Evolutionary conservation across 1,140 invertebrate species (phyloP), one percentile per base, ranked within the genome.

Genomic region (Asobara japonica): DNA sequence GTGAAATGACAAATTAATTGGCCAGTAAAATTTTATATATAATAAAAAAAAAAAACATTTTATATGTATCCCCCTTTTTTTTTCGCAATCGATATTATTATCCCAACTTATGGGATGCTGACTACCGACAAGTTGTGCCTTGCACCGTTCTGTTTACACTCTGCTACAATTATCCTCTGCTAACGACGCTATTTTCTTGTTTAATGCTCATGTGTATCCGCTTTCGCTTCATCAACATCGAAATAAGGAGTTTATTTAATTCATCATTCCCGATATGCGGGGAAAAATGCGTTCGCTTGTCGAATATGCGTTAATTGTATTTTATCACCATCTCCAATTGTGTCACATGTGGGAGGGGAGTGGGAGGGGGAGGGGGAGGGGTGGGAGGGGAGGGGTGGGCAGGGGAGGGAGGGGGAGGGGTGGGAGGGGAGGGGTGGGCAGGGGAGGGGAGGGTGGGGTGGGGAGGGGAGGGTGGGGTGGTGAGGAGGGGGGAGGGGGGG

Each of bases 211-310:
- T 25, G 25, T 18, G 18, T 56, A 25, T 51, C 45, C n/a, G 20
- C 51, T 56, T 56, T 56, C 51, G 51, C 51, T 56, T 56, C 51
- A 56, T 56, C 51, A 56, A 22, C 51, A 56, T 56, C 3, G 51
- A 27, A 56, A 18, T 56, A 56, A 56, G 51, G 51, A 56, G 51
- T 25, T 56, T 56, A 27, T 56, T 25, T 18, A 56, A 56, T 56
- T 51, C 45, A 18, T 56, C 20, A 27, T 56, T 56, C 22, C 51
- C 20, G 25, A 25, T 56, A 56, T 25, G 51, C 22, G 51, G 8
- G 22, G 4, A 22, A 18, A 25, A 25, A 56, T 11, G n/a, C 22
- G 25, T 56, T 56, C 22, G 22, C 18, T 45, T 5, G 22, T 1
- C 18, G 22, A 51, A 51, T 11, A 36, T 25, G 20, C 18, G 22